Evolutionary conservation across 2,113 vertebrate species (phyloP).

Genomic region (Willisornis vidua): DNA sequence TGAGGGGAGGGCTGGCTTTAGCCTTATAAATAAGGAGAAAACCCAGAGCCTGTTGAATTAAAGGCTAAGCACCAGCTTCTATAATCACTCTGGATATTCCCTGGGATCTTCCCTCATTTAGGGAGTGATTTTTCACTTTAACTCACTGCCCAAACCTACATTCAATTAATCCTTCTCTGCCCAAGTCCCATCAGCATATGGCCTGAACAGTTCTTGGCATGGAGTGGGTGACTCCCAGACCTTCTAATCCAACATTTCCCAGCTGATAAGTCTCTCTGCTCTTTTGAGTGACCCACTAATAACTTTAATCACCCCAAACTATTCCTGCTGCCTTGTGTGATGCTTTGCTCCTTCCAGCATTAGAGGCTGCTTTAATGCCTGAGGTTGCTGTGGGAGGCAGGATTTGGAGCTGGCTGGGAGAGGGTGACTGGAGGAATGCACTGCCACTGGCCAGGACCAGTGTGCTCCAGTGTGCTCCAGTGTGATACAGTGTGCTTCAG

Average conservation of each 20-base stretch:
- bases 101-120: slow-evolving; percentile 63
- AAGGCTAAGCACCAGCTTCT: slow-evolving; percentile 48
- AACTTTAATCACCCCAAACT: neutral
- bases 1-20: slow-evolving; percentile 14
- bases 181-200: slow-evolving; percentile 14
- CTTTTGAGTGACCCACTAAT: neutral
- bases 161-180: slow-evolving; percentile 58
- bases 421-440: neutral
- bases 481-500: neutral
- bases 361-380: neutral
- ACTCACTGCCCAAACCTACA: slow-evolving; percentile 20
- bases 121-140: slow-evolving; percentile 53
- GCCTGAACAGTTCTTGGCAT: neutral
- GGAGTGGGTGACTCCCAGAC: neutral
- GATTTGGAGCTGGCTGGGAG: neutral
- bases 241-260: slow-evolving; percentile 38
- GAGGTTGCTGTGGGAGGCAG: neutral
- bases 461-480: neutral
- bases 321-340: neutral
- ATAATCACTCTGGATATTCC: slow-evolving; percentile 54
- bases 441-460: neutral
- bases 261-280: neutral
- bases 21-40: slow-evolving; percentile 25
- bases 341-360: neutral
- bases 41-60: slow-evolving; percentile 52